Percentiles rank a stretch among this genome's conserved stretches.
Evolutionary conservation across 2,797 vertebrate species (phyloP).

Genomic region (Phoxinus dragarum): DNA sequence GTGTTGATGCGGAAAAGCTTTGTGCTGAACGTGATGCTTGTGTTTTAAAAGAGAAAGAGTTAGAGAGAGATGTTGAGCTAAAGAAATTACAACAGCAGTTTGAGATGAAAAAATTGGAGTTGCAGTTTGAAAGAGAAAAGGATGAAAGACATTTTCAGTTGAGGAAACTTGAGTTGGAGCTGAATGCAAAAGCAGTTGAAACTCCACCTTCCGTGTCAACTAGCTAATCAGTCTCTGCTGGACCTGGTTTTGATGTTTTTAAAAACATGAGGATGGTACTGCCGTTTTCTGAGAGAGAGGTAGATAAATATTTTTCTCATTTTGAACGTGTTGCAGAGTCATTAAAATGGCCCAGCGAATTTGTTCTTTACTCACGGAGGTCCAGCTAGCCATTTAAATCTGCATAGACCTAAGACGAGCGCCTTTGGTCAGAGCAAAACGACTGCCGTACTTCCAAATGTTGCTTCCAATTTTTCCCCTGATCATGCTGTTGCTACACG

Average conservation of each 20-base stretch:
- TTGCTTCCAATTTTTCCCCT: neutral
- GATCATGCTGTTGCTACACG: neutral
- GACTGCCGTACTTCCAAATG: neutral
- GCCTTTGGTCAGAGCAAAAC: neutral
- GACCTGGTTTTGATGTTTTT: neutral
- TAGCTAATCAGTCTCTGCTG: neutral
- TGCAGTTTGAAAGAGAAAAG: too few species aligned
- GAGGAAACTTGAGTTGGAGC: too few species aligned
- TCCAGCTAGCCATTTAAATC: neutral
- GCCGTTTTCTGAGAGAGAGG: neutral
- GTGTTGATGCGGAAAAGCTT: too few species aligned
- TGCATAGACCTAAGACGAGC: neutral
- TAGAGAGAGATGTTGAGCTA: too few species aligned
- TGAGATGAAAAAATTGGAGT: too few species aligned
- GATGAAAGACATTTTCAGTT: too few species aligned
- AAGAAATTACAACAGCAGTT: too few species aligned
- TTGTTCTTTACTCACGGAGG: neutral
- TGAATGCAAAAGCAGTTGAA: neutral
- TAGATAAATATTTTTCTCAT: constrained; percentile 7
- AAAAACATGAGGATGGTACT: neutral
- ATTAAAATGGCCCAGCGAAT: constrained; percentile 15
- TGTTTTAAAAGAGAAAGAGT: too few species aligned
- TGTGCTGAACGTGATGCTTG: too few species aligned
- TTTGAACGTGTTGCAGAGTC: constrained; percentile 10
- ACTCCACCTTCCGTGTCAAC: neutral